Evolutionary conservation across 2,113 vertebrate genomes (phyloP).

Genomic region (Riparia riparia): DNA sequence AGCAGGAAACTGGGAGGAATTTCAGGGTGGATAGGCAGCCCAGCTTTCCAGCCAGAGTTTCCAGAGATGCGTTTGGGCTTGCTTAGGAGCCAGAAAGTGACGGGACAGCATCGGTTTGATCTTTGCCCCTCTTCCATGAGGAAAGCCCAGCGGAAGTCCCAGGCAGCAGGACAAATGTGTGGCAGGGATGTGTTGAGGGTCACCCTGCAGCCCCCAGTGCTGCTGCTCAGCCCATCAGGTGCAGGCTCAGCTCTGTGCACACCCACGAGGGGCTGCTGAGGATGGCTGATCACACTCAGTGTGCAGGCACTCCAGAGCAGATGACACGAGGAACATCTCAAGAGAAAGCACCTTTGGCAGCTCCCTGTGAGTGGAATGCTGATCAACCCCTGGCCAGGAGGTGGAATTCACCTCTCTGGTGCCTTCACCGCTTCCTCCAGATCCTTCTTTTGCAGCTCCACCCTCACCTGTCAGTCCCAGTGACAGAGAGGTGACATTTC

Average conservation of each 20-base stretch:
- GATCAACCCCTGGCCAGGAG: background rate
- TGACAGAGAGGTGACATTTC: background rate
- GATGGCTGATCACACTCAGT: fast-evolving
- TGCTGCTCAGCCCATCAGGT: background rate
- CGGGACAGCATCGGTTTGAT: fast-evolving
- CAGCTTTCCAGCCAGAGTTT: background rate
- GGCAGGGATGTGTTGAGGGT: background rate
- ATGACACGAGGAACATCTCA: fast-evolving
- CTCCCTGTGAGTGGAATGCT: background rate
- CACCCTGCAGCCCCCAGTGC: background rate
- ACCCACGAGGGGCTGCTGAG: background rate
- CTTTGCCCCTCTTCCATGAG: background rate
- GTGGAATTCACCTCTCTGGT: background rate
- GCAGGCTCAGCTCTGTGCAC: background rate
- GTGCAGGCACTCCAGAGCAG: background rate
- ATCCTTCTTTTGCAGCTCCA: background rate
- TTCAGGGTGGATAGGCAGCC: background rate
- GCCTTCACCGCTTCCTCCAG: background rate
- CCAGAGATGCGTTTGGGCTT: background rate
- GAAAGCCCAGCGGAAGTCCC: too few species aligned
- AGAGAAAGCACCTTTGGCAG: background rate
- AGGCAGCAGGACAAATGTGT: background rate
- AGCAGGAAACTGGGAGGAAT: background rate
- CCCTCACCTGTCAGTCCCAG: background rate
- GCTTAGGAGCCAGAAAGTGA: background rate